Percentiles rank a stretch among this genome's conserved stretches.
Conservation (phyloP, 2,888 invertebrate species). For the Pimpla rufipes region DNA sequence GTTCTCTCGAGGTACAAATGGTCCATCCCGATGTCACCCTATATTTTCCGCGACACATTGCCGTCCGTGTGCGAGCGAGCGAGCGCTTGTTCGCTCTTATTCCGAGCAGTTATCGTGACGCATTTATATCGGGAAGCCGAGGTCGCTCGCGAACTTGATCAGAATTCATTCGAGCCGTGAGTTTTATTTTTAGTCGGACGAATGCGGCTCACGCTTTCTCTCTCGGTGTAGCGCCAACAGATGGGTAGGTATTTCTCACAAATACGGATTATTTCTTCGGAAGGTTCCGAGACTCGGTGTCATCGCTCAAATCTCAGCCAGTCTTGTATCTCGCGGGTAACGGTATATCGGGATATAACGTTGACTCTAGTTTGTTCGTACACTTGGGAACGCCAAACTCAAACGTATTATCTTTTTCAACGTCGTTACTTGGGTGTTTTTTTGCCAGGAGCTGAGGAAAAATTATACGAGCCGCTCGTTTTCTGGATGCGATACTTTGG, state of each 20-base stretch:
- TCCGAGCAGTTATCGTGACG: constrained; percentile 17
- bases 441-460: neutral
- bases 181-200: constrained; percentile 29
- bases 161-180: constrained; percentile 42
- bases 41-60: neutral
- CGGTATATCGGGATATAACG: constrained; percentile 32
- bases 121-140: neutral
- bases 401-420: constrained; percentile 31
- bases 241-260: constrained; percentile 31
- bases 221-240: constrained; percentile 12
- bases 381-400: neutral
- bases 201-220: constrained; percentile 2
- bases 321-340: constrained; percentile 11
- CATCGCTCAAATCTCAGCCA: neutral
- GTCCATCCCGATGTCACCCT: neutral
- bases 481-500: constrained; percentile 33
- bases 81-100: constrained; percentile 21
- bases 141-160: constrained; percentile 48
- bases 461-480: neutral
- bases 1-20: too few relatives aligned
- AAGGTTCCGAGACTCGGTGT: neutral
- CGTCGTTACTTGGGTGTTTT: constrained; percentile 7
- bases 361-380: constrained; percentile 5
- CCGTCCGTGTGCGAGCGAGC: too few relatives aligned
- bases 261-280: constrained; percentile 41